Evolutionary conservation across 2,113 vertebrate species (phyloP), one percentile per base, ranked within the genome.

Genomic region (Spea bombifrons): DNA sequence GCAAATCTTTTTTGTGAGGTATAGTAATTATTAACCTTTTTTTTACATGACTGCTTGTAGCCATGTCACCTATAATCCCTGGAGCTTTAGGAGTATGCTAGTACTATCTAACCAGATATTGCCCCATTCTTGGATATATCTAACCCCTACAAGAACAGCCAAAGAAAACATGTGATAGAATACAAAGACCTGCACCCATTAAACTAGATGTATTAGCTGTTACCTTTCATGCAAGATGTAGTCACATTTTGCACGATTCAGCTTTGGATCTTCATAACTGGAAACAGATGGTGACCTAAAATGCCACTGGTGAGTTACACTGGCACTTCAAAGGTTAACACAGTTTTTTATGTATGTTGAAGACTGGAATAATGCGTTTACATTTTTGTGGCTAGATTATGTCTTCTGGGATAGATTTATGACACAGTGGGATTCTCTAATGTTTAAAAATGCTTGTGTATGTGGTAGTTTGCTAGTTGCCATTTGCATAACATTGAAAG

Each of bases 261-360:
- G 2, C 1, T 52, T 52, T 59, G 12, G 30, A 13, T 59, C 15
- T 59, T 2, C 15, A 12, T 5, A 59, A 59, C 55, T 59, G 55
- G 55, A 59, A 59, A 59, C 55, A 59, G 55, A 59, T 59, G 55
- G 55, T 59, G 10, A 59, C 55, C 55, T 59, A 13, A 59, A 59
- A 59, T 59, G 8, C 12, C 55, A 9, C 55, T 59, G 4, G 15
- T 59, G 10, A 59, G 15, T 59, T 8, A 13, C 55, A 59, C 55
- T 12, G 10, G 55, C 55, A 13, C 12, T 59, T 9, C 10, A 59
- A 12, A 59, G 55, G 55, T 59, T 59, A 59, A 59, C 7, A 4
- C 12, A 59, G 55, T 59, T 7, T 13, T 30, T 13, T 13, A 59
- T 59, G 10, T 8, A 13, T 59, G 12, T 59, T 13, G 9, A 59